Evolutionary conservation across 2,113 vertebrate genomes (phyloP).

Genomic region (Raja brachyura): DNA sequence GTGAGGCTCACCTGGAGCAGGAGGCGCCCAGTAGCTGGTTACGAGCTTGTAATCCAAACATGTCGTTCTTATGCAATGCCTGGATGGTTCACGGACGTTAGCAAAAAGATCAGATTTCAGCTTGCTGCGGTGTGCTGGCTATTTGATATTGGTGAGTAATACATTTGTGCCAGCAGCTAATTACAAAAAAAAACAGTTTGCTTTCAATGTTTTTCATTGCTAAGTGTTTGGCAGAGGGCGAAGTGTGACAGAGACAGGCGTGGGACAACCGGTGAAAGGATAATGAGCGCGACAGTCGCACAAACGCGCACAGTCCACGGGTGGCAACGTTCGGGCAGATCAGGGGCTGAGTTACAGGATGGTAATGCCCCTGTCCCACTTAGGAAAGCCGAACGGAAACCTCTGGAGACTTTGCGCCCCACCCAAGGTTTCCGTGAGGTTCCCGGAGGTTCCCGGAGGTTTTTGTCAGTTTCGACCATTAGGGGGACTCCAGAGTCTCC

Average conservation of each 20-base stretch:
- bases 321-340: too few relatives aligned
- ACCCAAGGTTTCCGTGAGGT: too few relatives aligned
- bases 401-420: too few relatives aligned
- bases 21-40: background rate
- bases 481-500: too few relatives aligned
- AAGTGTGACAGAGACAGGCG: background rate
- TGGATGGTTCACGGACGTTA: background rate
- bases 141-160: background rate
- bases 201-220: background rate
- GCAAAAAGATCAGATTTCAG: conserved; percentile 17
- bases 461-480: too few relatives aligned
- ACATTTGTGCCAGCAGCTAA: background rate
- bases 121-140: background rate
- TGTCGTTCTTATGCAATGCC: background rate
- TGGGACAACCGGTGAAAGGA: background rate
- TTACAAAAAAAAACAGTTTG: conserved; percentile 20
- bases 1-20: background rate
- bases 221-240: background rate
- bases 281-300: background rate
- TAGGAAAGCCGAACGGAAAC: too few relatives aligned
- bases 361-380: too few relatives aligned
- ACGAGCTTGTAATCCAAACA: background rate
- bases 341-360: background rate
- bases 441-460: too few relatives aligned
- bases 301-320: background rate